These are phyloP conservation scores for Danaus chrysippus DNA, from an alignment of 2,888 invertebrate genomes.

Conservation along the genomic window DNA sequence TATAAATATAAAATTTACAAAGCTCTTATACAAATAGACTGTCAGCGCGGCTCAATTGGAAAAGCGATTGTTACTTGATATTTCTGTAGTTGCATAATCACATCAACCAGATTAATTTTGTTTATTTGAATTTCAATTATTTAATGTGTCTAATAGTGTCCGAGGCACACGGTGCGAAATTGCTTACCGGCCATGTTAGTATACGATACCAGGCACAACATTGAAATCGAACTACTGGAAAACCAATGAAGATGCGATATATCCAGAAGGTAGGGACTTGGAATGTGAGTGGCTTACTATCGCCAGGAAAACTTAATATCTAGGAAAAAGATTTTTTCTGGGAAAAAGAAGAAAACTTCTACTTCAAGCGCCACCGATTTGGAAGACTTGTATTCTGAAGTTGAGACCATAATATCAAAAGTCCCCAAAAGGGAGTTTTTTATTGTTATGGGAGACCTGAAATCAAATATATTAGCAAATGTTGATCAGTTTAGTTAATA, in stretches of 20 bases:
- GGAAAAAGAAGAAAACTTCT: slow-evolving; percentile 19
- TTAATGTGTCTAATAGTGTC: no score
- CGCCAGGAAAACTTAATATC: slow-evolving; percentile 27
- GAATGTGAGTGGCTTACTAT: slow-evolving; percentile 27
- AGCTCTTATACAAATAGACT: no score
- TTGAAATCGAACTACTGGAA: slow-evolving; percentile 32
- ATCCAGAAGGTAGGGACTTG: slow-evolving; percentile 29
- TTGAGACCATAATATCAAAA: slow-evolving; percentile 18
- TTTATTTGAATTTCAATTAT: no score
- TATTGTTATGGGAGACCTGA: slow-evolving; percentile 28
- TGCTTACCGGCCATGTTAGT: no score
- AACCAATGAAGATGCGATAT: slow-evolving; percentile 15
- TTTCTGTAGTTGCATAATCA: no score
- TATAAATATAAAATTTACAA: no score
- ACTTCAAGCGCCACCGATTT: slow-evolving; percentile 13
- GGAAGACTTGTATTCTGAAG: slow-evolving; percentile 18
- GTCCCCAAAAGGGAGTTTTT: slow-evolving; percentile 27
- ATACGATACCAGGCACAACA: slow-evolving; percentile 28
- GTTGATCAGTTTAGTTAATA: slow-evolving; percentile 8
- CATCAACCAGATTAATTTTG: no score
- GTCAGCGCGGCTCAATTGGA: no score
- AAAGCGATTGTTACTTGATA: no score
- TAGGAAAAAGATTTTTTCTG: slow-evolving; percentile 27
- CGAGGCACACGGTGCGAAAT: no score
- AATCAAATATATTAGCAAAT: slow-evolving; percentile 21